phyloP scores from a whole-genome alignment of 2,113 vertebrate genomes.

The Nothocercus julius region DNA sequence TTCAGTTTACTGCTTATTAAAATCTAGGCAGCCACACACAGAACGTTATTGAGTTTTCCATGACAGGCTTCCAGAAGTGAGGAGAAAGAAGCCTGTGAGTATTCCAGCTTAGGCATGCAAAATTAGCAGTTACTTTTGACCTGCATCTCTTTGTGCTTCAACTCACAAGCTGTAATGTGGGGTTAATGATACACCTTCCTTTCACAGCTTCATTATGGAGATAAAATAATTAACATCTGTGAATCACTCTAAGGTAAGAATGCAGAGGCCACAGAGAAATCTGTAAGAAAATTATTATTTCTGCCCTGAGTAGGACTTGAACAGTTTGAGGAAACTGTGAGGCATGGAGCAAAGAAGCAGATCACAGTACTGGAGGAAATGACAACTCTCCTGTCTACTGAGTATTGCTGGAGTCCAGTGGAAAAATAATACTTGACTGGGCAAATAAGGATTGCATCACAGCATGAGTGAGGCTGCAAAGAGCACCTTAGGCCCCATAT shows the following conservation, averaged over 20 bases:
- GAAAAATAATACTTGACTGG: not conserved
- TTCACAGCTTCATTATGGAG: constrained; percentile 49
- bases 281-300: constrained; percentile 30
- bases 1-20: not conserved
- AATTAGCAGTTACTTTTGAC: constrained; percentile 29
- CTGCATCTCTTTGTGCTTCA: constrained; percentile 11
- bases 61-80: not conserved
- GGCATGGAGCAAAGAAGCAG: not conserved
- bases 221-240: constrained; percentile 57
- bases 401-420: not conserved
- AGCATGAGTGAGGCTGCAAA: not conserved
- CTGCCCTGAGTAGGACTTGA: not conserved
- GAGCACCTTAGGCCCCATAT: constrained; percentile 1
- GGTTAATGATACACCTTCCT: constrained; percentile 45
- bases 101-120: constrained; percentile 27
- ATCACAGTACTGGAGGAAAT: not conserved
- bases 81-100: not conserved
- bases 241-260: constrained; percentile 37
- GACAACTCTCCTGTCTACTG: accelerated
- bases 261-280: constrained; percentile 34
- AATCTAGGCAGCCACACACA: not conserved
- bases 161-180: not conserved
- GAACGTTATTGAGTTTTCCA: not conserved
- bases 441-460: not conserved
- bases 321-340: not conserved